Base-by-base conservation (phyloP, 2,888 invertebrate species). In the Megamerina dolium region DNA sequence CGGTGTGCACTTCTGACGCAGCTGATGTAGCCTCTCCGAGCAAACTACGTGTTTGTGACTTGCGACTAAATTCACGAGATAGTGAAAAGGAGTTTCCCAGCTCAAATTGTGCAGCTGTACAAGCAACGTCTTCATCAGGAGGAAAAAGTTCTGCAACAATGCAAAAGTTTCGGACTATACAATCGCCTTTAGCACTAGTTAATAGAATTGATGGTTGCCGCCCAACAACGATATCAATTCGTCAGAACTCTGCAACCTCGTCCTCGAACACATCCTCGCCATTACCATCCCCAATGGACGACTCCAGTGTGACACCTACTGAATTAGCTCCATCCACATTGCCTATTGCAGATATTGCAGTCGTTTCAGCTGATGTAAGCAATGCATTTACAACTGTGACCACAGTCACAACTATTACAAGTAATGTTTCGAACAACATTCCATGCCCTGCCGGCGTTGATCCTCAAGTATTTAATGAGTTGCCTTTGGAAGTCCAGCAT, bases 401-500 rank as follows among this genome's bases (percentile, higher is more conserved):
- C 16, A 26, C 43, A 19, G 45, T 50, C n/a, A 45, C 54, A 30
- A 56, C 49, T 5, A 54, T 57, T 13, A 56, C 54, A 14, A 55
- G 58, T 32, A 61, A 57, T 27, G 58, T 70, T 8, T 47, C 66
- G 3, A 61, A 66, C 45, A 61, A 66, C 45, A 64, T 75, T 45
- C 74, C 74, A 50, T 82, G 81, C 63, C 85, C 85, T 2, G 77
- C 80, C 45, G 79, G 80, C 53, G 80, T 80, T 14, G 83, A 84
- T 69, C 76, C 78, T 41, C 75, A 77, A 55, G 82, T 85, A 36
- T 85, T 87, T 59, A 79, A 77, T 53, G 80, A 83, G 51, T 70
- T 87, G 52, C 86, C 87, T 1, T 69, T 76, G 20, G 82, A 85
- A 37, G 75, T 87, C 66, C 84, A 85, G 64, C 78, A 81, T 56